Evolutionary conservation across 2,888 invertebrate species (phyloP), one percentile per base, ranked within the genome.

Genomic region (Rhingia campestris): DNA sequence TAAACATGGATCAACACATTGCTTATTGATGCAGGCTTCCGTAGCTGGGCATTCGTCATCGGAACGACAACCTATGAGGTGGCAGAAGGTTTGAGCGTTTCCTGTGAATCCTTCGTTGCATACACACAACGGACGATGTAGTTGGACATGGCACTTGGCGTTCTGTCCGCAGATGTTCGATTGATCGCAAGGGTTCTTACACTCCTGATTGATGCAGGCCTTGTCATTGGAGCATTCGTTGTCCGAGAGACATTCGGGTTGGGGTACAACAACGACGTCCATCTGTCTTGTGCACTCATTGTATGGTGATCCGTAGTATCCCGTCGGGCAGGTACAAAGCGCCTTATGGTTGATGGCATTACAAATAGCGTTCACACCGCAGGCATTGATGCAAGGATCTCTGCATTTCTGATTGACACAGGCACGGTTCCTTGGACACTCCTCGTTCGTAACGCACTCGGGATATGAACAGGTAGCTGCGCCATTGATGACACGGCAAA

Each of bases 361-460:
- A 91, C 97, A 94, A 88, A 97, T 93, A 0, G 97, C 96, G 88
- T 96, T 97, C 7, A 96, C 90, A 58, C 97, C 97, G 87, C 97
- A 97, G 10, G 96, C 95, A 86, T 95, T 95, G 69, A 94, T 92
- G 89, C 97, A 96, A 45, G 97, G 97, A 91, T 97, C 96, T 80
- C 94, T 93, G 88, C 97, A 98, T 89, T 95, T 95, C 86, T 96
- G 96, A 45, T 94, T 94, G 88, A 95, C 95, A 89, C 97, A 97
- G 1, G 96, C 95, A 87, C 95, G 94, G 86, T 96, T 94, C 72
- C 95, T 93, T 0, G 96, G 93, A 91, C 97, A 98, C 88, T 97
- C 97, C n/a, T 95, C 95, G 89, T 97, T 97, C 67, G 96, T 95
- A 3, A 97, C 92, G 90, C 97, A 97, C 91, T 97, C 97, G 0